These are phyloP conservation scores for Stramonita haemastoma DNA, from an alignment of 2,888 invertebrate genomes.

Conservation along the genomic window DNA sequence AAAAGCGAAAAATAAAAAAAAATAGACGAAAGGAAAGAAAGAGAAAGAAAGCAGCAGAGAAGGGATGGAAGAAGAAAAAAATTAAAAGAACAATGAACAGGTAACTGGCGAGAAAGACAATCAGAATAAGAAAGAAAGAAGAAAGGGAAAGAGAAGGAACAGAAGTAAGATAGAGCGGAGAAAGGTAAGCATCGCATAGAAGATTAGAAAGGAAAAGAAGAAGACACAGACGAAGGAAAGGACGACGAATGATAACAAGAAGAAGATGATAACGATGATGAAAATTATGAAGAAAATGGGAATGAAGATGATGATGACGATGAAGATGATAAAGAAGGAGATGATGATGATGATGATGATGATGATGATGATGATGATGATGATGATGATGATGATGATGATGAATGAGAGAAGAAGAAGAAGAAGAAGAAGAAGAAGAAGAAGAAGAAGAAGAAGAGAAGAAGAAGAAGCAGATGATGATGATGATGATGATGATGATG, in stretches of 20 bases:
- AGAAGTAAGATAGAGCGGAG: neutral
- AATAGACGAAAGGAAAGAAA: neutral
- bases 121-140: neutral
- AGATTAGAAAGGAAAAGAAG: neutral
- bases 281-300: neutral
- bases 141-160: neutral
- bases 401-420: too few relatives aligned
- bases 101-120: neutral
- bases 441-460: too few relatives aligned
- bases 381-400: too few relatives aligned
- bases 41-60: neutral
- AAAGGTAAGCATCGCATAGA: neutral
- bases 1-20: too few relatives aligned
- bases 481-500: too few relatives aligned
- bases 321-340: too few relatives aligned
- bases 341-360: too few relatives aligned
- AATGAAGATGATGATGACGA: too few relatives aligned
- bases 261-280: neutral
- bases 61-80: too few relatives aligned
- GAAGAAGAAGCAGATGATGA: too few relatives aligned
- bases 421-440: too few relatives aligned
- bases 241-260: neutral
- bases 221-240: neutral
- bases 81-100: neutral
- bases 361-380: too few relatives aligned